phyloP scores from a whole-genome alignment of 2,888 invertebrate species.

The Pasiphila rectangulata region DNA sequence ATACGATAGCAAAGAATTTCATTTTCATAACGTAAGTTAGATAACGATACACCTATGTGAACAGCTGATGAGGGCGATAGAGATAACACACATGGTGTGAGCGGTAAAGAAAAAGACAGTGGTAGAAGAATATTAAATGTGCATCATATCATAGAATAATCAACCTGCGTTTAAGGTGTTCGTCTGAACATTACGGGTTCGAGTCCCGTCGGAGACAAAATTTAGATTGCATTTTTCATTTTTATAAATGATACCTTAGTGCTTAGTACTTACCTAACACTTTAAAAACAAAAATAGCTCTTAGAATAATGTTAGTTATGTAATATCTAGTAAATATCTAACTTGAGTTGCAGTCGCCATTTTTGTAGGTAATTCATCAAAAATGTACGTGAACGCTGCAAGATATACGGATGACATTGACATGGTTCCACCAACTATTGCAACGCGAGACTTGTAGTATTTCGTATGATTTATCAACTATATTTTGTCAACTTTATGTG shows the following conservation, averaged over 20 bases:
- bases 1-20: too few species aligned
- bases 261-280: too few species aligned
- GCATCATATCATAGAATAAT: too few species aligned
- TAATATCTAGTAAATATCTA: constrained; percentile 13
- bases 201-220: too few species aligned
- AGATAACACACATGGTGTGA: background rate
- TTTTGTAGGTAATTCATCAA: constrained; percentile 16
- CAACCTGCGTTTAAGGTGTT: too few species aligned
- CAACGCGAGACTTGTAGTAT: constrained; percentile 13
- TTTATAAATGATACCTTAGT: too few species aligned
- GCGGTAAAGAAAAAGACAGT: constrained; percentile 13
- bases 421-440: constrained; percentile 19
- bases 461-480: background rate
- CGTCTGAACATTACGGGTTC: too few species aligned
- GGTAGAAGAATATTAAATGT: constrained; percentile 15
- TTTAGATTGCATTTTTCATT: too few species aligned
- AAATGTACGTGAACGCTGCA: constrained; percentile 1
- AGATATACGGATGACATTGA: constrained; percentile 18
- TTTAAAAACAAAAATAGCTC: too few species aligned
- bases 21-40: too few species aligned
- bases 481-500: background rate
- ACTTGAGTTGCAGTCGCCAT: constrained; percentile 4
- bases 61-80: background rate
- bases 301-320: too few species aligned
- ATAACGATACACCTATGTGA: too few species aligned